Evolutionary conservation across 2,113 vertebrate genomes (phyloP).

Genomic region (Dascyllus trimaculatus): DNA sequence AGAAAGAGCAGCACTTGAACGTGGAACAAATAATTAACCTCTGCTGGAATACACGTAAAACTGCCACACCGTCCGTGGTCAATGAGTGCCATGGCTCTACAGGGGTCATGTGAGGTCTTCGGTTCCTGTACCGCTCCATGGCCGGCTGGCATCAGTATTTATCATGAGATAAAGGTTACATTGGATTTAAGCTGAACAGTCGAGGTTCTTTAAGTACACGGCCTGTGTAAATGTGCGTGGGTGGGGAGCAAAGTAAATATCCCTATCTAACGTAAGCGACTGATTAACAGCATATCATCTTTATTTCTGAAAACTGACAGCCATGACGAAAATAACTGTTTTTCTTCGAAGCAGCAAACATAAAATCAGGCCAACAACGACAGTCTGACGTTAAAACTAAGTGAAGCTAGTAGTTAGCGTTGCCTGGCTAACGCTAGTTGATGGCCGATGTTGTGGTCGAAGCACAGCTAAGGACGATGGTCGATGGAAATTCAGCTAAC

Average conservation of each 20-base stretch:
- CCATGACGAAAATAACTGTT: too few species aligned
- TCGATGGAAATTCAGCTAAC: slow-evolving; percentile 7
- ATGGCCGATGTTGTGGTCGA: neutral
- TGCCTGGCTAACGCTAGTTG: slow-evolving; percentile 2
- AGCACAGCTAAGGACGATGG: neutral
- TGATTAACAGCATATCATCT: neutral
- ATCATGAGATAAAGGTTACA: neutral
- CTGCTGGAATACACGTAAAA: neutral
- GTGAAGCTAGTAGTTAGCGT: neutral
- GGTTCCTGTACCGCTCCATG: neutral
- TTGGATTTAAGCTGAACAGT: neutral
- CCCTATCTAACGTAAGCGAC: neutral
- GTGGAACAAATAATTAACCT: slow-evolving; percentile 28
- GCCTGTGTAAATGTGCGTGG: slow-evolving; percentile 20
- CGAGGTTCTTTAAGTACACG: neutral
- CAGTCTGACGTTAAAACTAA: slow-evolving; percentile 2
- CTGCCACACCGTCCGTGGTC: neutral
- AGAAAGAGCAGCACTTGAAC: neutral
- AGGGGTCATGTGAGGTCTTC: slow-evolving; percentile 26
- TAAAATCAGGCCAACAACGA: neutral
- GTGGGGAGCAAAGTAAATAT: neutral
- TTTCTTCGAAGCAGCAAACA: neutral
- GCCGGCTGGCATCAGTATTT: neutral
- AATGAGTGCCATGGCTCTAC: neutral
- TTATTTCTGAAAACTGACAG: neutral